These are phyloP conservation scores for Silurus lanzhouensis DNA, from an alignment of 2,797 vertebrate species.

Conservation along the genomic window DNA sequence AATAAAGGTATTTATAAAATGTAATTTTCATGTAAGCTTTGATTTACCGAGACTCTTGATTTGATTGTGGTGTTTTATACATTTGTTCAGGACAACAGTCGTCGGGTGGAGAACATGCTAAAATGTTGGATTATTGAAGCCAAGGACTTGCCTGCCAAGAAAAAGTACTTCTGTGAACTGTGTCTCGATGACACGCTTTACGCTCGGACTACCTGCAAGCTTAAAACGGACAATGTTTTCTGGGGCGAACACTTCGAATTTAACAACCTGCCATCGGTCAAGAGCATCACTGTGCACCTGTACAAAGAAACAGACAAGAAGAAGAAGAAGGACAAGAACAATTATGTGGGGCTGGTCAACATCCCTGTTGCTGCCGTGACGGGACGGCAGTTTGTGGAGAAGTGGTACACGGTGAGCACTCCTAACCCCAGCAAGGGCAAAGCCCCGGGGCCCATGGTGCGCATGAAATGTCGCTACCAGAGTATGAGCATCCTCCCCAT, in stretches of 20 bases:
- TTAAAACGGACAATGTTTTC: slow-evolving; percentile 92
- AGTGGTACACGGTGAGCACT: slow-evolving; percentile 93
- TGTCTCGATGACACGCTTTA: slow-evolving; percentile 95
- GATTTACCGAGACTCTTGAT: neutral
- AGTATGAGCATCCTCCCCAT: slow-evolving; percentile 91
- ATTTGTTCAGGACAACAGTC: slow-evolving; percentile 83
- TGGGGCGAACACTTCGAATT: slow-evolving; percentile 98
- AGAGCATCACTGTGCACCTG: slow-evolving; percentile 89
- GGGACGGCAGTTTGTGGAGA: slow-evolving; percentile 89
- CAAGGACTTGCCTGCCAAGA: slow-evolving; percentile 93
- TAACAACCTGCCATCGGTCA: slow-evolving; percentile 81
- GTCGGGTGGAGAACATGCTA: slow-evolving; percentile 87
- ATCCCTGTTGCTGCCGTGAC: slow-evolving; percentile 85
- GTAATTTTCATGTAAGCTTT: neutral
- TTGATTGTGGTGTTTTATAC: neutral
- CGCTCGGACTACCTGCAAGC: slow-evolving; percentile 94
- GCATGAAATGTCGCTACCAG: slow-evolving; percentile 92
- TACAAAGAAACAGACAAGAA: slow-evolving; percentile 97
- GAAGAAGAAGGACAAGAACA: slow-evolving; percentile 96
- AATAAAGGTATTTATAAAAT: neutral
- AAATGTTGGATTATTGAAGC: slow-evolving; percentile 96
- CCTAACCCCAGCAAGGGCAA: slow-evolving; percentile 87
- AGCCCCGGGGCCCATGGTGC: slow-evolving; percentile 70
- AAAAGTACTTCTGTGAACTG: slow-evolving; percentile 96
- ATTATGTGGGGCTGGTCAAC: slow-evolving; percentile 90